A percentile compares a stretch with the other conserved stretches of the same genome.
phyloP scores from a whole-genome alignment of 2,797 vertebrate species.

The Macrochelys suwanniensis region DNA sequence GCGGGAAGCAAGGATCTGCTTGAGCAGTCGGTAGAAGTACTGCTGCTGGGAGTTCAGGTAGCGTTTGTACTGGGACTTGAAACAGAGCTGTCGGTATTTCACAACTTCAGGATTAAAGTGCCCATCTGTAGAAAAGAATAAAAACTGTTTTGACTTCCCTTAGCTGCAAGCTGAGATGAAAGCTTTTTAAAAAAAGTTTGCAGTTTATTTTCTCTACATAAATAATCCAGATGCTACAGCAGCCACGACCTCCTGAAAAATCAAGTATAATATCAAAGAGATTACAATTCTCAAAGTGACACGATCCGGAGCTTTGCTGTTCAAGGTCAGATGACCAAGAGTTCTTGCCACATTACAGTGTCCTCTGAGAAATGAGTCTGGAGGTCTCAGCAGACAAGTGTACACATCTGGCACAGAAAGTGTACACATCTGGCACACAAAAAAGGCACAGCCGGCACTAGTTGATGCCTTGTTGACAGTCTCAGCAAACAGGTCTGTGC shows the following conservation, averaged over 20 bases:
- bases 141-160: neutral
- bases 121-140: slow-evolving; percentile 85
- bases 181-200: neutral
- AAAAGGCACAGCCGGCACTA: neutral
- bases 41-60: slow-evolving; percentile 93
- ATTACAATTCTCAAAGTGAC: neutral
- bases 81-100: slow-evolving; percentile 94
- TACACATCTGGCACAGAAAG: too few species aligned
- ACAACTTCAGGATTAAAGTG: slow-evolving; percentile 98
- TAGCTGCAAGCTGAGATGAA: neutral
- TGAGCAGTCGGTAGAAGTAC: slow-evolving; percentile 95
- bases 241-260: rapidly evolving
- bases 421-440: neutral
- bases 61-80: slow-evolving; percentile 93
- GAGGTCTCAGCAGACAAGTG: neutral
- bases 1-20: slow-evolving; percentile 95
- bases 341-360: neutral
- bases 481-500: neutral
- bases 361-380: neutral
- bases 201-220: neutral
- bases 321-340: neutral
- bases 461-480: neutral
- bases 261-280: rapidly evolving
- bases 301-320: neutral
- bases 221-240: neutral